Evolutionary conservation across 2,113 vertebrate genomes (phyloP).

Genomic region (Parus major): DNA sequence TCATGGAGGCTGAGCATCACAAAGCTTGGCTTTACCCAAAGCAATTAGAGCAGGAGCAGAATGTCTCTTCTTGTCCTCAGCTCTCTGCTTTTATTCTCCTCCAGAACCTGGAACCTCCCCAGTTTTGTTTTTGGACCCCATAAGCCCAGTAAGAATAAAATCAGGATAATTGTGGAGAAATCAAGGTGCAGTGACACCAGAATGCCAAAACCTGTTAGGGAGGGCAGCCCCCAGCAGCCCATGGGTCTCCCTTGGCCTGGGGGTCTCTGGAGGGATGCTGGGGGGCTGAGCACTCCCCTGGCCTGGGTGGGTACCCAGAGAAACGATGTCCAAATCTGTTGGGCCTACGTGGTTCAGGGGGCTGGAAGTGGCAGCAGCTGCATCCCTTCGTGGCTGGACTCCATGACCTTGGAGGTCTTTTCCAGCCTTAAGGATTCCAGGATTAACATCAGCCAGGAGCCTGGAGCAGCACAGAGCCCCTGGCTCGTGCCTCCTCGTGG

Average conservation of each 20-base stretch:
- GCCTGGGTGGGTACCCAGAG: not conserved
- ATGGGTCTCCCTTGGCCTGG: not conserved
- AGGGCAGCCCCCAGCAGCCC: not conserved
- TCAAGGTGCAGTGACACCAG: not conserved
- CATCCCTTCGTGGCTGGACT: accelerated
- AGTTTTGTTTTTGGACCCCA: not conserved
- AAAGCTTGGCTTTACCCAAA: not conserved
- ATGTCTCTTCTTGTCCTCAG: accelerated
- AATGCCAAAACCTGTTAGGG: not conserved
- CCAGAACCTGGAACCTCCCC: not conserved
- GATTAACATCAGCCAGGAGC: accelerated
- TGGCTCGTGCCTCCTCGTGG: not conserved
- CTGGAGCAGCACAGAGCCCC: not conserved
- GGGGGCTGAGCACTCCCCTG: not conserved
- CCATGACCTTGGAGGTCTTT: not conserved
- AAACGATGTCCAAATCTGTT: accelerated
- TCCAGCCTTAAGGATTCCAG: accelerated
- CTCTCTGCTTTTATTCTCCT: not conserved
- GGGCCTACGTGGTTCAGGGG: accelerated
- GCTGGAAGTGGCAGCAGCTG: not conserved
- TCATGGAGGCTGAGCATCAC: accelerated
- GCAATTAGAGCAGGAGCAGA: not conserved
- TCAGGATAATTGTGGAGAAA: not conserved
- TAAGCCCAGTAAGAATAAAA: not conserved
- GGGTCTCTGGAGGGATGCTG: not conserved